Evolutionary conservation across 2,888 invertebrate genomes (phyloP).

Genomic region (Eutolmus rufibarbis): DNA sequence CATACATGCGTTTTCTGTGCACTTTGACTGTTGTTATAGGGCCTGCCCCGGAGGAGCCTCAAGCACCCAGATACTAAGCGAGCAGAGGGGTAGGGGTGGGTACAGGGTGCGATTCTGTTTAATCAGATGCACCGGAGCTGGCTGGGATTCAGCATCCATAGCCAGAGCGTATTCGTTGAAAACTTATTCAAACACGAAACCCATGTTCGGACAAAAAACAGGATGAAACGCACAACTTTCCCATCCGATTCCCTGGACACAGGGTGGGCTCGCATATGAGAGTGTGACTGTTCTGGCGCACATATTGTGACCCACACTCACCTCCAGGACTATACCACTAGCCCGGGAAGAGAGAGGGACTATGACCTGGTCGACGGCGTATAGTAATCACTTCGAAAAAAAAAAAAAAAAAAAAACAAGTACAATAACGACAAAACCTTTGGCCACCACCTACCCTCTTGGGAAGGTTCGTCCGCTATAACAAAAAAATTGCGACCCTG

Average conservation of each 20-base stretch:
- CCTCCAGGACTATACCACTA: neutral
- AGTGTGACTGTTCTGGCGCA: neutral
- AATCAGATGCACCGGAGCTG: conserved; percentile 6
- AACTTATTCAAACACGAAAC: conserved; percentile 45
- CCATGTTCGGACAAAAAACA: conserved; percentile 31
- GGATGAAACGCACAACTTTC: conserved; percentile 42
- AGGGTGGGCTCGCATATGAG: neutral
- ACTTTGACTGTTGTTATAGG: conserved; percentile 21
- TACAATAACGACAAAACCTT: neutral
- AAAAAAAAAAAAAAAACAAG: neutral
- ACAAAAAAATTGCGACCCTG: conserved; percentile 13
- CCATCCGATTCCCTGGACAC: neutral
- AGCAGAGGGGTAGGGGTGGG: neutral
- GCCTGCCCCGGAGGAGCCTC: neutral
- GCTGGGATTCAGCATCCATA: neutral
- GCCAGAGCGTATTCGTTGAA: conserved; percentile 29
- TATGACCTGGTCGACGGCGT: conserved; percentile 23
- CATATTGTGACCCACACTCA: conserved; percentile 10
- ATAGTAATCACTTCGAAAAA: conserved; percentile 11
- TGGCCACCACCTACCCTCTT: neutral
- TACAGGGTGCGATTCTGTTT: neutral
- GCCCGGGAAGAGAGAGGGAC: neutral
- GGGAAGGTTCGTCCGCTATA: neutral
- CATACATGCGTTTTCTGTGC: conserved; percentile 41
- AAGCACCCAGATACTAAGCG: neutral